A percentile compares a stretch with the other conserved stretches of the same genome.
Conservation (phyloP, 2,113 vertebrate species). For the Sitta europaea region DNA sequence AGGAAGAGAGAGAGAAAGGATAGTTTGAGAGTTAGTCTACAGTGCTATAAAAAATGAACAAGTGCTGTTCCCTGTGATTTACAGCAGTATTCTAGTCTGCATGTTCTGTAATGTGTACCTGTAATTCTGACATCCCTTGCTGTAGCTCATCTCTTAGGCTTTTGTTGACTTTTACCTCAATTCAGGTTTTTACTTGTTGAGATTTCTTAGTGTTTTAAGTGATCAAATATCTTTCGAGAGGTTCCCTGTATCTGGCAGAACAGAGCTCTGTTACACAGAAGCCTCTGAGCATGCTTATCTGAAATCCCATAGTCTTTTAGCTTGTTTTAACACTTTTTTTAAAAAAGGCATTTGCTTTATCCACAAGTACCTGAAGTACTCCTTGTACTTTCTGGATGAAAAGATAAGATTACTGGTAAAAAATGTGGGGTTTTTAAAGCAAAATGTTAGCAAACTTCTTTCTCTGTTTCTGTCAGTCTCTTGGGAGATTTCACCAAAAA, state of each 20-base stretch:
- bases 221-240: background rate
- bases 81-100: background rate
- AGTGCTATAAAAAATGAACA: background rate
- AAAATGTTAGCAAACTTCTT: background rate
- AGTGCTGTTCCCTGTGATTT: background rate
- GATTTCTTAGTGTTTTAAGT: background rate
- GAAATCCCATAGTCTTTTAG: background rate
- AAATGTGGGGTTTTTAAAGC: fast-evolving
- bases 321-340: background rate
- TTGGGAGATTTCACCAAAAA: background rate
- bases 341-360: background rate
- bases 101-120: background rate
- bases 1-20: background rate
- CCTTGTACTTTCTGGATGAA: background rate
- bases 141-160: background rate
- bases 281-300: background rate
- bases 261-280: background rate
- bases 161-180: background rate
- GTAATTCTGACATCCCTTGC: background rate
- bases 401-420: background rate
- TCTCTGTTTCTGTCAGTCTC: background rate
- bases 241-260: background rate
- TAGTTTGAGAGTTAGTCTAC: background rate
- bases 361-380: background rate
- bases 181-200: background rate